phyloP scores from a whole-genome alignment of 1,140 invertebrate species.

The Scaptomyza montana region DNA sequence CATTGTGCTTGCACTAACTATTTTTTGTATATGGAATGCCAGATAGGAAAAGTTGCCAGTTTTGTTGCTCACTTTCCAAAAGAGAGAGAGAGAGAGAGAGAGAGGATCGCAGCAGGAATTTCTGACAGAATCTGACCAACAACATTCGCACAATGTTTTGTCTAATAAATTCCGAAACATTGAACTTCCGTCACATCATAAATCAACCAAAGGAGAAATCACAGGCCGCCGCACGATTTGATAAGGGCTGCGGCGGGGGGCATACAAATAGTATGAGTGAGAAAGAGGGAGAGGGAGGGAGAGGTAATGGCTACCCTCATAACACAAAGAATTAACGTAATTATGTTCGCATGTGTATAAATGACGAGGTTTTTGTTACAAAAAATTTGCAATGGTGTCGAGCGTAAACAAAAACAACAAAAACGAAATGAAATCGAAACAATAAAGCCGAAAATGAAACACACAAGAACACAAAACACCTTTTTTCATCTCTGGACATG shows the following conservation, averaged over 20 bases:
- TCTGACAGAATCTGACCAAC: constrained; percentile 32
- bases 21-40: not conserved
- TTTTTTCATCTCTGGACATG: constrained; percentile 60
- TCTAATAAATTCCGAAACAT: constrained; percentile 81
- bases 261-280: constrained; percentile 2
- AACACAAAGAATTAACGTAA: constrained; percentile 77
- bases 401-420: constrained; percentile 77
- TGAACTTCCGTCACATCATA: constrained; percentile 80
- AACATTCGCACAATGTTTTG: constrained; percentile 64
- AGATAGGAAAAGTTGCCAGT: not conserved
- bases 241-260: constrained; percentile 35
- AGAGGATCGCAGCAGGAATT: constrained; percentile 23
- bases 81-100: not conserved
- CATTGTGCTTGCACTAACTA: constrained; percentile 16
- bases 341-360: constrained; percentile 78
- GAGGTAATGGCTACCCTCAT: constrained; percentile 58
- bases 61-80: constrained; percentile 46
- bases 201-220: constrained; percentile 53
- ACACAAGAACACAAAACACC: constrained; percentile 65
- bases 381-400: constrained; percentile 76
- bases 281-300: constrained; percentile 3
- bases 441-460: constrained; percentile 72
- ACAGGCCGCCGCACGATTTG: constrained; percentile 46
- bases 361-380: constrained; percentile 59
- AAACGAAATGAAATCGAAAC: constrained; percentile 63